Evolutionary conservation across 1,140 invertebrate genomes (phyloP), one percentile per base, ranked within the genome.

Genomic region (Drosophila orosa): DNA sequence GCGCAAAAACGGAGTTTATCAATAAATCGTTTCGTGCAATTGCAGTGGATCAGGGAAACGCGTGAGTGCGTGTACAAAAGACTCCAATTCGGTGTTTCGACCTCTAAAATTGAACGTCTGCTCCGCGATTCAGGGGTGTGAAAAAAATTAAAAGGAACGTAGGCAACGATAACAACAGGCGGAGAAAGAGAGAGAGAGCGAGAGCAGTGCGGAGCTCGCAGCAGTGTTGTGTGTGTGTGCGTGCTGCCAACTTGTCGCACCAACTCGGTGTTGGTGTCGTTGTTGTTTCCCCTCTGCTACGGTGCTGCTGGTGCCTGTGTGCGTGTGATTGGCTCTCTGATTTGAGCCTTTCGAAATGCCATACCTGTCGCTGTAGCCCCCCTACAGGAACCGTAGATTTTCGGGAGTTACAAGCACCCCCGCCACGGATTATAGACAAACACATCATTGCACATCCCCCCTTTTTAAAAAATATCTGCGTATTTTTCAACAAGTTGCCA

Each of bases 401-500:
- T 54, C 7, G 19, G 31, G 29, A 54, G 50, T 24, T n/a, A 24
- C 50, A 3, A 35, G 48, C 48, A n/a, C 17, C 13, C n/a, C 27
- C 10, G 10, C 25, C 25, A 15, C 13, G 31, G 50, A 19, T 3
- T 54, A 54, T 35, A 35, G 31, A 33, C 50, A 24, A 22, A 10
- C 13, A 22, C 19, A 22, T 15, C 13, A n/a, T n/a, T n/a, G n/a
- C n/a, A 12, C 48, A 52, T 10, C 17, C 19, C 31, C 17, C 13
- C 12, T 5, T 29, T 6, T 5, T 29, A 3, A 25, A 27, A 25
- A 57, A 29, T 37, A 29, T 48, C 29, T 50, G 9, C n/a, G 17
- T 27, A 52, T 33, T 76, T 76, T 76, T 76, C 73, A 76, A 76
- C 73, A 76, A 76, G 73, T 76, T 76, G 73, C 68, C 68, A 72